Conservation (phyloP, 2,888 invertebrate genomes). For the Euplexia lucipara region DNA sequence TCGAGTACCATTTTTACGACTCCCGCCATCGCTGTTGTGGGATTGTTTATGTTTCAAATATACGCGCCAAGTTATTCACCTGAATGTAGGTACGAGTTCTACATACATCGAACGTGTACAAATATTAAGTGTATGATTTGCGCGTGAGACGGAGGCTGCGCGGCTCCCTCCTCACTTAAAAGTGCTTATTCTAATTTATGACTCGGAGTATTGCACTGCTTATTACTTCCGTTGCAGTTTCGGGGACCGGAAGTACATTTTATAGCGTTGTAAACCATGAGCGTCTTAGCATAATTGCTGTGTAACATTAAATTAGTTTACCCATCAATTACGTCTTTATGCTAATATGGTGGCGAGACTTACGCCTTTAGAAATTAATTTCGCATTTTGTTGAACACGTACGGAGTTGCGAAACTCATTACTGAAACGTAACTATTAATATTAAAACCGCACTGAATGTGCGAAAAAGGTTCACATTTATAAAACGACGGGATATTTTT, state of each 20-base stretch:
- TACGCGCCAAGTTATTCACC: slow-evolving; percentile 61
- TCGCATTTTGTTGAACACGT: slow-evolving; percentile 64
- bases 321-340: slow-evolving; percentile 87
- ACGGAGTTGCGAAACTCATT: slow-evolving; percentile 54
- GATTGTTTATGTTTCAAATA: slow-evolving; percentile 83
- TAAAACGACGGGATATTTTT: slow-evolving; percentile 46
- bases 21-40: slow-evolving; percentile 79
- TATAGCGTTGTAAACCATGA: slow-evolving; percentile 89
- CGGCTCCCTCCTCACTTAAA: slow-evolving; percentile 81
- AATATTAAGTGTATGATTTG: slow-evolving; percentile 65
- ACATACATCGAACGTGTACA: slow-evolving; percentile 53
- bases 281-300: slow-evolving; percentile 89
- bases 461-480: slow-evolving; percentile 39
- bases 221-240: slow-evolving; percentile 89
- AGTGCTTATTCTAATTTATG: slow-evolving; percentile 90
- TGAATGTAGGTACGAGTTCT: slow-evolving; percentile 52
- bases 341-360: slow-evolving; percentile 77
- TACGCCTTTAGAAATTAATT: slow-evolving; percentile 69
- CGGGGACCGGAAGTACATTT: slow-evolving; percentile 86
- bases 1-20: slow-evolving; percentile 86
- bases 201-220: slow-evolving; percentile 87
- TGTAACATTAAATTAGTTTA: slow-evolving; percentile 88
- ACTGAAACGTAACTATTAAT: slow-evolving; percentile 57
- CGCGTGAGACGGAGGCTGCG: slow-evolving; percentile 69
- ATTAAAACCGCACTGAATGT: slow-evolving; percentile 38